These are phyloP conservation scores for Centropristis striata DNA, from an alignment of 2,113 vertebrate species.

Conservation along the genomic window DNA sequence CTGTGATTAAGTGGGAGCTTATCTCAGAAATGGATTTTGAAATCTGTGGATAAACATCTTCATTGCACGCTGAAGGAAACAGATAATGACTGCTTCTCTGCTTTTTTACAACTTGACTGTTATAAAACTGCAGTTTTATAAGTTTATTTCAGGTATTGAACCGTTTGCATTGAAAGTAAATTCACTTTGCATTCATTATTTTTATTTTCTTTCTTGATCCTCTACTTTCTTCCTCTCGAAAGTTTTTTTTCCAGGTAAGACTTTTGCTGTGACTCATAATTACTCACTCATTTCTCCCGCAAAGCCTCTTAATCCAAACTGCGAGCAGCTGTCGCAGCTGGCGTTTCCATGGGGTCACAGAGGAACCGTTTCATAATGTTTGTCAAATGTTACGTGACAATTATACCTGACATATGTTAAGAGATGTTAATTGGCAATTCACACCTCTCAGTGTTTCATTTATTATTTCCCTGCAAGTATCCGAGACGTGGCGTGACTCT, in stretches of 20 bases:
- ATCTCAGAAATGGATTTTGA: conserved; percentile 47
- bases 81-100: conserved; percentile 20
- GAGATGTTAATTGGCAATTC: conserved; percentile 48
- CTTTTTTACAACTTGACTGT: background rate
- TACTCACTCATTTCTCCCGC: conserved; percentile 12
- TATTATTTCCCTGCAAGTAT: conserved; percentile 27
- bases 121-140: background rate
- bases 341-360: conserved; percentile 18
- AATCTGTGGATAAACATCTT: conserved; percentile 40
- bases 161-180: conserved; percentile 24
- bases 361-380: conserved; percentile 26
- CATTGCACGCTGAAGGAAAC: background rate
- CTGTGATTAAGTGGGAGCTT: conserved; percentile 44
- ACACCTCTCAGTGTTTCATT: conserved; percentile 19
- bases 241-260: conserved; percentile 47
- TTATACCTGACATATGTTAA: conserved; percentile 35
- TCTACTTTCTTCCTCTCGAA: conserved; percentile 19
- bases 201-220: background rate
- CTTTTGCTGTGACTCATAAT: conserved; percentile 47
- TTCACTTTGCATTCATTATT: conserved; percentile 18
- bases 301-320: conserved; percentile 48
- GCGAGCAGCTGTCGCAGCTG: conserved; percentile 41
- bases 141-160: conserved; percentile 2
- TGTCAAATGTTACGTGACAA: conserved; percentile 39
- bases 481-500: conserved; percentile 21